Base-by-base conservation (phyloP, 2,888 invertebrate genomes). In the Hermaeophaga mercurialis region DNA sequence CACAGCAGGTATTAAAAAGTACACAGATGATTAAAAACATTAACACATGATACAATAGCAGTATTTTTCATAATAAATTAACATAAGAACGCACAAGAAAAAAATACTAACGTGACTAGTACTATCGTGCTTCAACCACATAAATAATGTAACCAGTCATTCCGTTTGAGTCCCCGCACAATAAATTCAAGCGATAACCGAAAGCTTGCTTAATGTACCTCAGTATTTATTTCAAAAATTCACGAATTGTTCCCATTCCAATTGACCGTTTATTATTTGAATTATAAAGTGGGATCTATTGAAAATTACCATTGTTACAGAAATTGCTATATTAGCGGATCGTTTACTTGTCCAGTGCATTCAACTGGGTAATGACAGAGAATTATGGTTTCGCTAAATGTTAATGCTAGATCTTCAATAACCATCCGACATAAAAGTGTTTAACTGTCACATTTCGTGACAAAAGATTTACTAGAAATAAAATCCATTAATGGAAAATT, bases 131-230 rank as follows among this genome's bases (percentile, higher is more conserved):
- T 71, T 67, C 66, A 47, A 58, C 61, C 60, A 56, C 66, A 73
- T 74, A 74, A 74, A 74, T 74, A 73, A 73, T 70, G 54, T 65
- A 58, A 64, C 66, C 65, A 69, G 70, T 65, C 71, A 64, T 72
- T 73, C 70, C 68, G 69, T 72, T 72, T 64, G 69, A 70, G 72
- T 69, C 71, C 66, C 66, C 64, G 68, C 68, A 70, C 71, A 66
- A 74, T 74, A 74, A 74, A 74, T 74, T 73, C 56, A 59, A 66
- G 64, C 73, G 73, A 74, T 73, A 74, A 74, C 72, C 70, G 68
- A 73, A 72, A 70, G 70, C 72, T 70, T 70, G 66, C 68, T 70
- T 70, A 70, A 72, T 70, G 69, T 71, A 70, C 68, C 65, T 63
- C 58, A 55, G 63, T 69, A 68, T 71, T 73, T 71, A 72, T 73